Percentiles rank a stretch among this genome's conserved stretches.
Conservation (phyloP, 2,888 invertebrate genomes). For the Drymonia ruficornis region DNA sequence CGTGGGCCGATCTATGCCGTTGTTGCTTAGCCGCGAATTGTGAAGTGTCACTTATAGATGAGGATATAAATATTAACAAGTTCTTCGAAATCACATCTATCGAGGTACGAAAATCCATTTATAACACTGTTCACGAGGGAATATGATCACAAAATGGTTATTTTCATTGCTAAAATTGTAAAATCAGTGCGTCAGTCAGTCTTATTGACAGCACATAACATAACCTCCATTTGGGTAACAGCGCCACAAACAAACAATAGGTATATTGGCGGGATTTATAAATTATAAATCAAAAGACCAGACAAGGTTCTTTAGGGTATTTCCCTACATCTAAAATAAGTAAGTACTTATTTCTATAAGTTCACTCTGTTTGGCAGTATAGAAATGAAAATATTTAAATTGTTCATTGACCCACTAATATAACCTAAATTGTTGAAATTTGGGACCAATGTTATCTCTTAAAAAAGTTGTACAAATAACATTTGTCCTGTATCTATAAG, state of each 20-base stretch:
- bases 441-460: no score
- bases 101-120: constrained; percentile 52
- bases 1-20: constrained; percentile 77
- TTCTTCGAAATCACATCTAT: constrained; percentile 74
- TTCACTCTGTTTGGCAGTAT: no score
- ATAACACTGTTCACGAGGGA: neutral
- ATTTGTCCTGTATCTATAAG: no score
- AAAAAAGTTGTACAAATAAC: no score
- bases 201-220: constrained; percentile 36
- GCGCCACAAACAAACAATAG: constrained; percentile 27
- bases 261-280: constrained; percentile 16
- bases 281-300: no score
- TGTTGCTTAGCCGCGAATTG: constrained; percentile 75
- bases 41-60: constrained; percentile 71
- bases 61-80: constrained; percentile 58
- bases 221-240: constrained; percentile 27
- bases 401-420: no score
- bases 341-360: no score
- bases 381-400: no score
- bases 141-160: neutral
- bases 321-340: no score
- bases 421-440: no score
- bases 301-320: no score
- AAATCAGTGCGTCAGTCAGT: constrained; percentile 22
- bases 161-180: constrained; percentile 8